Evolutionary conservation across 1,140 invertebrate species (phyloP).

Genomic region (Diachasma alloeum): DNA sequence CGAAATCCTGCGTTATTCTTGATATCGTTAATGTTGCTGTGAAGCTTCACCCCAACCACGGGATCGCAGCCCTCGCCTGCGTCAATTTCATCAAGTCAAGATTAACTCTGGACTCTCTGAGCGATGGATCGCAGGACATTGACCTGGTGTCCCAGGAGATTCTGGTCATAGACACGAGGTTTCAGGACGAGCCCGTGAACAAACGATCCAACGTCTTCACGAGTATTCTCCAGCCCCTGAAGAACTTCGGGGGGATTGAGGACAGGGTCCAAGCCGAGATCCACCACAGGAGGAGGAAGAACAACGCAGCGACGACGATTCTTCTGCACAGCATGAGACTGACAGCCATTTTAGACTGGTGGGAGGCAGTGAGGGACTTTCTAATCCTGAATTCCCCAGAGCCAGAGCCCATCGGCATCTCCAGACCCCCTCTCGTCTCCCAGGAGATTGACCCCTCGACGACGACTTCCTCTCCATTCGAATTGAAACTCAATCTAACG

Average conservation of each 20-base stretch:
- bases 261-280: slow-evolving; percentile 85
- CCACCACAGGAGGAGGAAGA: slow-evolving; percentile 74
- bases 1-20: slow-evolving; percentile 79
- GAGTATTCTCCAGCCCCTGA: slow-evolving; percentile 85
- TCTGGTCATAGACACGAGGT: slow-evolving; percentile 83
- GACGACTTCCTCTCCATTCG: slow-evolving; percentile 66
- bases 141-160: slow-evolving; percentile 95
- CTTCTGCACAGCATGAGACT: slow-evolving; percentile 95
- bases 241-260: slow-evolving; percentile 56
- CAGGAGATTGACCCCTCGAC: slow-evolving; percentile 6
- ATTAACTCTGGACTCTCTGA: slow-evolving; percentile 83
- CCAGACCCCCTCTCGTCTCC: slow-evolving; percentile 12
- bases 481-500: slow-evolving; percentile 93
- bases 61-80: slow-evolving; percentile 77
- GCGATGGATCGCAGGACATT: slow-evolving; percentile 89
- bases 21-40: slow-evolving; percentile 90
- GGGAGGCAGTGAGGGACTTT: slow-evolving; percentile 86
- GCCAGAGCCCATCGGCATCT: slow-evolving; percentile 44
- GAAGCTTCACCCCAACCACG: slow-evolving; percentile 70
- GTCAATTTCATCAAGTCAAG: slow-evolving; percentile 93
- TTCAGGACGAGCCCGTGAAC: slow-evolving; percentile 73
- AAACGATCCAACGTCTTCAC: slow-evolving; percentile 86
- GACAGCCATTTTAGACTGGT: slow-evolving; percentile 94
- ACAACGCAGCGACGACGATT: slow-evolving; percentile 85
- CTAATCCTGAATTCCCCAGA: slow-evolving; percentile 66